Base-by-base conservation (phyloP, 2,113 vertebrate species). In the Alligator mississippiensis region DNA sequence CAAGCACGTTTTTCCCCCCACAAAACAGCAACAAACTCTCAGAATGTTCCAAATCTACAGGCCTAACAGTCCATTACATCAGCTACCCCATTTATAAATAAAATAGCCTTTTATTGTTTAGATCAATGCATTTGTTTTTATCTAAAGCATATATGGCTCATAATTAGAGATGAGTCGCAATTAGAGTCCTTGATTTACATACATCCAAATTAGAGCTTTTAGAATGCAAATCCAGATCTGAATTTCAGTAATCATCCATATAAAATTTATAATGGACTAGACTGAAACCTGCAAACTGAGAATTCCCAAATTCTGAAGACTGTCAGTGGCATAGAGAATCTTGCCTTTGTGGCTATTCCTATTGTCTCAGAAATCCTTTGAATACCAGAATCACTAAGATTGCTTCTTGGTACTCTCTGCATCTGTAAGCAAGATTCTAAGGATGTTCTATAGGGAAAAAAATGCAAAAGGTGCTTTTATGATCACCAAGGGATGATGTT, bases 391-490 rank as follows among this genome's bases (percentile, higher is more conserved):
- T 55, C 80, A 93, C 96, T 97, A 86, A 94, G 47, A 58, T 94
- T 96, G 47, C 68, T 84, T 96, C 93, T 96, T 88, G 38, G 54
- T 89, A 90, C 82, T 96, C 87, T 80, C 82, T 86, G 63, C 81
- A 58, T 80, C 93, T 94, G 76, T 95, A 90, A 91, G 90, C 84
- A 88, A 90, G 82, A 47, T 90, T 97, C 87, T 94, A 82, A 89
- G 89, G 72, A 92, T 94, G 95, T 92, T 94, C 80, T 86, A 87
- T 86, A 84, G 85, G 17, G 89, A 96, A 96, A 47, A 47, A 95
- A 89, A 77, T 87, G 84, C 81, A 92, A 96, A 90, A 74, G 68
- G 82, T 94, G 97, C 97, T 97, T 98, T 98, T 97, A 97, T 90
- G 86, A 92, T 91, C 91, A 89, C 64, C 94, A 94, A 85, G 95